Evolutionary conservation across 1,140 invertebrate species (phyloP).

Genomic region (Drosophila arizonae): DNA sequence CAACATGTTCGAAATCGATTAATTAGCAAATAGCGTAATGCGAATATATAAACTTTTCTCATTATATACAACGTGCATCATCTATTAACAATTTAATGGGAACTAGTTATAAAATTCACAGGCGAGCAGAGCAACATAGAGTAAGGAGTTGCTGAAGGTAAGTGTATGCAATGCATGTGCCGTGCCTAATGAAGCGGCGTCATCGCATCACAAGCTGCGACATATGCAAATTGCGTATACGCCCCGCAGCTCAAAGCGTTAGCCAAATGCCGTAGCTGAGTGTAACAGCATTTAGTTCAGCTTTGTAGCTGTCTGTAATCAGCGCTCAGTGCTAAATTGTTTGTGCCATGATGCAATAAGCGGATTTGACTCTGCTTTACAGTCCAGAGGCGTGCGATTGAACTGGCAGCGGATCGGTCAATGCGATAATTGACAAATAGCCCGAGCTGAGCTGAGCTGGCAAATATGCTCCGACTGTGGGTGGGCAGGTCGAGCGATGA

Average conservation of each 20-base stretch:
- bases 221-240: conserved; percentile 71
- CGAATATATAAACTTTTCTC: neutral
- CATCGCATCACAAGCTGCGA: conserved; percentile 33
- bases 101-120: neutral
- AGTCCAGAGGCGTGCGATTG: conserved; percentile 62
- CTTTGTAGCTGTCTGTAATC: conserved; percentile 22
- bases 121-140: too few relatives aligned
- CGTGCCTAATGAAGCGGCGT: conserved; percentile 13
- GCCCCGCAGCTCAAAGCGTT: conserved; percentile 45
- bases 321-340: conserved; percentile 48
- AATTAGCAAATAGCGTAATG: too few relatives aligned
- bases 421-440: conserved; percentile 63
- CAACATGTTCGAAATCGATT: too few relatives aligned
- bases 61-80: neutral
- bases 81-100: conserved; percentile 3
- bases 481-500: conserved; percentile 53
- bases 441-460: conserved; percentile 10
- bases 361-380: conserved; percentile 55
- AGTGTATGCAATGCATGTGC: conserved; percentile 3
- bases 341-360: conserved; percentile 65
- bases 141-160: neutral
- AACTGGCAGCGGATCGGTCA: conserved; percentile 53
- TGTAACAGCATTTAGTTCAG: conserved; percentile 41
- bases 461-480: conserved; percentile 31
- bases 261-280: conserved; percentile 50